A percentile compares a stretch with the other conserved stretches of the same genome.
These are phyloP conservation scores for Cladorhizidae sp. DNA, from an alignment of 37 sponge, comb jelly and placozoan species.

Conservation along the genomic window DNA sequence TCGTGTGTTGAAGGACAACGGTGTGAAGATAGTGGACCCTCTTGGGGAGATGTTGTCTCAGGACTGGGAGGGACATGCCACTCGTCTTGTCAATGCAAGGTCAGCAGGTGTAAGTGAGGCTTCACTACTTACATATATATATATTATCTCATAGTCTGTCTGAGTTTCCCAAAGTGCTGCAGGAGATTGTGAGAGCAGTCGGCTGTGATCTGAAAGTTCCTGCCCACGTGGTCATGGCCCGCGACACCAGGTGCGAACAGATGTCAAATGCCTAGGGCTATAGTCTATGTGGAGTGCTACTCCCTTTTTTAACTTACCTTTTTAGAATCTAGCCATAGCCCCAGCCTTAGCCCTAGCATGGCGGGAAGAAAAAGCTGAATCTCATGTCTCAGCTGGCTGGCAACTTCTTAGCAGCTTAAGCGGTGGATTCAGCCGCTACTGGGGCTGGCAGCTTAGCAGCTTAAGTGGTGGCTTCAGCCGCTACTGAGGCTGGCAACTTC, in stretches of 20 bases:
- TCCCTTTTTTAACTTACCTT: too few relatives aligned
- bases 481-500: slow-evolving; percentile 52
- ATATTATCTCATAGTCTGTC: slow-evolving; percentile 38
- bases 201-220: slow-evolving; percentile 1
- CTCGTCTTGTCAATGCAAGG: slow-evolving; percentile 78
- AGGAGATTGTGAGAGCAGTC: slow-evolving; percentile 11
- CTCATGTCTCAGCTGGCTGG: too few relatives aligned
- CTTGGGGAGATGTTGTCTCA: slow-evolving; percentile 87
- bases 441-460: slow-evolving; percentile 56
- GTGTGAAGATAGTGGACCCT: slow-evolving; percentile 95
- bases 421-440: not conserved
- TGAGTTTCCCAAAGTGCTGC: slow-evolving; percentile 23
- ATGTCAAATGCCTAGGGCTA: not conserved
- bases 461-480: not conserved
- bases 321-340: too few relatives aligned
- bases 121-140: too few relatives aligned
- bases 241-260: slow-evolving; percentile 70
- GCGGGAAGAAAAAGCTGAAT: too few relatives aligned
- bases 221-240: slow-evolving; percentile 48
- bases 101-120: not conserved
- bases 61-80: slow-evolving; percentile 89
- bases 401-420: too few relatives aligned
- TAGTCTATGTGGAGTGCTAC: too few relatives aligned
- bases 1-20: slow-evolving; percentile 78
- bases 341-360: too few relatives aligned